A percentile compares a stretch with the other conserved stretches of the same genome.
phyloP scores from a whole-genome alignment of 2,113 vertebrate species.

The Pseudorasbora parva region DNA sequence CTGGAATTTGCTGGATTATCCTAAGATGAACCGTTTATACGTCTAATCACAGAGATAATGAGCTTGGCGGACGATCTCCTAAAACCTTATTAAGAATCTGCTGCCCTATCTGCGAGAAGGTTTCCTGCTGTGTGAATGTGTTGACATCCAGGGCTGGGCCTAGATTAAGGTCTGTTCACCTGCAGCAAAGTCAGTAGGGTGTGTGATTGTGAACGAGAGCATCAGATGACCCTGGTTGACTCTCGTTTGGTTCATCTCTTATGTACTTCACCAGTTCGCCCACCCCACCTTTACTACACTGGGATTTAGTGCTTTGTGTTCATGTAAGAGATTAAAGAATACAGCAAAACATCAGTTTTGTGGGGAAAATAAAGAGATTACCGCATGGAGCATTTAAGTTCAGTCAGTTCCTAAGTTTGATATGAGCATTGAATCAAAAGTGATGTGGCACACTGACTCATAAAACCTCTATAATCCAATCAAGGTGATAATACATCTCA shows the following conservation, averaged over 20 bases:
- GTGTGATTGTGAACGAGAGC: slow-evolving; percentile 13
- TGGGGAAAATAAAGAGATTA: slow-evolving; percentile 35
- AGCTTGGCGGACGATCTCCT: slow-evolving; percentile 45
- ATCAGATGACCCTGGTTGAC: slow-evolving; percentile 25
- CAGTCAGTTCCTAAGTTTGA: not conserved
- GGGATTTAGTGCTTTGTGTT: not conserved
- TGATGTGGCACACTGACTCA: slow-evolving; percentile 13
- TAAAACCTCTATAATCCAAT: slow-evolving; percentile 31
- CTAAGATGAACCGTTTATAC: slow-evolving; percentile 70
- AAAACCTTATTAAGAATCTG: slow-evolving; percentile 55
- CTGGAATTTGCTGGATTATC: slow-evolving; percentile 66
- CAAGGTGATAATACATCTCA: not conserved
- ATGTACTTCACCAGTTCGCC: not conserved
- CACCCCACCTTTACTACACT: not conserved
- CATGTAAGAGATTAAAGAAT: not conserved
- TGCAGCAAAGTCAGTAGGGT: slow-evolving; percentile 22
- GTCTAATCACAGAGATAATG: slow-evolving; percentile 72
- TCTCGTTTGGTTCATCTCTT: slow-evolving; percentile 7
- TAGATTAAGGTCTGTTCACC: not conserved
- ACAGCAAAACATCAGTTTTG: slow-evolving; percentile 1
- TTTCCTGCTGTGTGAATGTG: slow-evolving; percentile 2
- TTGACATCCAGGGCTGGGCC: not conserved
- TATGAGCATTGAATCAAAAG: slow-evolving; percentile 20
- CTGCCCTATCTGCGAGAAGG: slow-evolving; percentile 6
- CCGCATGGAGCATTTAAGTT: slow-evolving; percentile 17